Percentiles rank a stretch among this genome's conserved stretches.
phyloP scores from a whole-genome alignment of 2,888 invertebrate genomes.

The Cyclophora punctaria region DNA sequence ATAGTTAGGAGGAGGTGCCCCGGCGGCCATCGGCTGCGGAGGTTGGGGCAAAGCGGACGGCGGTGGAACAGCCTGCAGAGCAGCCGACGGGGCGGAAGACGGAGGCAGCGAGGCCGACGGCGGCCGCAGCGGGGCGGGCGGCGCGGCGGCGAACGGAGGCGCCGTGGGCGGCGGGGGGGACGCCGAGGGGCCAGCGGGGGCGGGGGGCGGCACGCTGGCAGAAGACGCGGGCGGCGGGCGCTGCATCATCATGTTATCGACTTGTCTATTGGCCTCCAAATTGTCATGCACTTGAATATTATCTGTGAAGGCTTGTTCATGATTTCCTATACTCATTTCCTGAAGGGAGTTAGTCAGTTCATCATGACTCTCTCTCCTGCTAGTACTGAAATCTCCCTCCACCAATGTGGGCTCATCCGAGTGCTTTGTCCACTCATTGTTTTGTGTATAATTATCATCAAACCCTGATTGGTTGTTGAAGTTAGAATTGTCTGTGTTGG shows the following conservation, averaged over 20 bases:
- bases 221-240: conserved; percentile 26
- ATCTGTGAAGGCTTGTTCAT: conserved; percentile 35
- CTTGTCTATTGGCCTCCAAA: conserved; percentile 10
- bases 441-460: conserved; percentile 41
- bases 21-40: conserved; percentile 12
- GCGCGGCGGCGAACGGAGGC: conserved; percentile 3
- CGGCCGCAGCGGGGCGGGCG: conserved; percentile 4
- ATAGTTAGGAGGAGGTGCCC: conserved; percentile 30
- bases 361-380: conserved; percentile 41
- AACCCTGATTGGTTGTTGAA: conserved; percentile 50
- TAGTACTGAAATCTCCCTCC: conserved; percentile 30
- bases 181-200: conserved; percentile 17
- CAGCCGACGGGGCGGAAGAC: conserved; percentile 4
- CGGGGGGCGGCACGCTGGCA: conserved; percentile 24
- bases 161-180: conserved; percentile 5
- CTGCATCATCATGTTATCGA: conserved; percentile 17
- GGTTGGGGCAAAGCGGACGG: conserved; percentile 4
- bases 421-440: conserved; percentile 46
- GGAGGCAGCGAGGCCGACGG: conserved; percentile 5
- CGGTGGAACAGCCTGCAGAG: not conserved
- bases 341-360: conserved; percentile 50
- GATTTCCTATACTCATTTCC: conserved; percentile 51
- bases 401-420: conserved; percentile 36
- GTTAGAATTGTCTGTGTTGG: conserved; percentile 50
- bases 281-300: conserved; percentile 17